These are phyloP conservation scores for Holothuria glaberrima DNA, from an alignment of 35 echinoderm and acorn worm species.

Conservation along the genomic window DNA sequence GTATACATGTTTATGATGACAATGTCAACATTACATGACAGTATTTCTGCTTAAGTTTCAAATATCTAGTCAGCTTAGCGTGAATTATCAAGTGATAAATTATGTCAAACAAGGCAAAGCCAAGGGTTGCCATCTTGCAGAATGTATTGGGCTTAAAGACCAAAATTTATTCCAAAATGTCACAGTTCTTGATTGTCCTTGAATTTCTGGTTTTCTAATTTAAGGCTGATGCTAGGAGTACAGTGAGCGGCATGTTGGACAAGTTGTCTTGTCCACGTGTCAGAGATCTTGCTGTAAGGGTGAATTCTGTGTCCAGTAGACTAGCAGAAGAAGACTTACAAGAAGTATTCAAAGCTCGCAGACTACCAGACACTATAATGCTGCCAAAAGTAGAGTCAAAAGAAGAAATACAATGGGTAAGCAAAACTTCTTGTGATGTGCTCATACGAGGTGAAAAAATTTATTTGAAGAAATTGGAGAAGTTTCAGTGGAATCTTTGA, in stretches of 20 bases:
- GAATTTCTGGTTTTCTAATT: constrained; percentile 23
- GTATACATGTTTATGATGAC: too few relatives aligned
- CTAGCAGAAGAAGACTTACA: constrained; percentile 82
- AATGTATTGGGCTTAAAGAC: too few relatives aligned
- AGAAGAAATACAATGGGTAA: constrained; percentile 86
- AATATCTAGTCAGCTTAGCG: too few relatives aligned
- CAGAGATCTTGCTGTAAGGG: constrained; percentile 72
- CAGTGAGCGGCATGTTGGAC: constrained; percentile 64
- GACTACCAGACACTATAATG: constrained; percentile 84
- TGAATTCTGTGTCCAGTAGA: constrained; percentile 84
- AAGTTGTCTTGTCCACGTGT: constrained; percentile 60
- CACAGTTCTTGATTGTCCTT: too few relatives aligned
- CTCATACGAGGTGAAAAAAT: neutral
- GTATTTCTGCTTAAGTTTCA: too few relatives aligned
- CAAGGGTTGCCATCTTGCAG: too few relatives aligned
- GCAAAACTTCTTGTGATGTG: neutral
- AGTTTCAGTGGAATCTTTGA: neutral
- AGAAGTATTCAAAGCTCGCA: constrained; percentile 71
- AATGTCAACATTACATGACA: too few relatives aligned
- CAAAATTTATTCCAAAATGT: too few relatives aligned
- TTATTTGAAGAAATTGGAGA: neutral
- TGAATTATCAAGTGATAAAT: too few relatives aligned
- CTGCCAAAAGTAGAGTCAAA: constrained; percentile 88
- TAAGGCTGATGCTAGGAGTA: constrained; percentile 86
- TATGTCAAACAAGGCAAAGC: too few relatives aligned